These are phyloP conservation scores for Isaurus tuberculatus DNA, from an alignment of 92 coral and sea anemone species.

Conservation along the genomic window DNA sequence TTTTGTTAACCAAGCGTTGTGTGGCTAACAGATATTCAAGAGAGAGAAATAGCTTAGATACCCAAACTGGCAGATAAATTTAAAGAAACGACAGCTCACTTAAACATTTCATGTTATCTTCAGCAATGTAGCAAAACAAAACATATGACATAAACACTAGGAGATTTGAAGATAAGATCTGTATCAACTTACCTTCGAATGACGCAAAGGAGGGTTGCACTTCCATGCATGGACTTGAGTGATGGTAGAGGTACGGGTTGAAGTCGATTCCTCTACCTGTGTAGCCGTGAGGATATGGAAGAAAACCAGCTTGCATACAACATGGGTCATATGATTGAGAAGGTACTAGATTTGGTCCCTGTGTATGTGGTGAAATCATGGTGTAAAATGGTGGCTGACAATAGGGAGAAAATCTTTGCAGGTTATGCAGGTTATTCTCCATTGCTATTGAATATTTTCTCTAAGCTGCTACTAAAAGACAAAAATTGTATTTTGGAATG, in stretches of 20 bases:
- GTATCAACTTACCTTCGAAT: slow-evolving; percentile 29
- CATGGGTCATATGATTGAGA: slow-evolving; percentile 64
- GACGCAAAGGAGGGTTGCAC: slow-evolving; percentile 66
- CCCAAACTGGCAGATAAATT: not conserved
- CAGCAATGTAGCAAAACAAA: not conserved
- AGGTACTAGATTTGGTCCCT: slow-evolving; percentile 40
- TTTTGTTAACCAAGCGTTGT: not conserved
- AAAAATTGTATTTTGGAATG: slow-evolving; percentile 4
- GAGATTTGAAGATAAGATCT: slow-evolving; percentile 20
- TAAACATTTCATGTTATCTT: not conserved
- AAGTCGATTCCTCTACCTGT: slow-evolving; percentile 61
- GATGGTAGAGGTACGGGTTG: slow-evolving; percentile 74
- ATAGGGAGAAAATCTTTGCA: slow-evolving; percentile 71
- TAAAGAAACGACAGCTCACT: not conserved
- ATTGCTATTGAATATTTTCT: slow-evolving; percentile 40
- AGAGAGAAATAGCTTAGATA: not conserved
- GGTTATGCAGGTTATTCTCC: slow-evolving; percentile 76
- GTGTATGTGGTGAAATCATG: slow-evolving; percentile 74
- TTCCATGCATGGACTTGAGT: slow-evolving; percentile 55
- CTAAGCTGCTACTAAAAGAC: not conserved
- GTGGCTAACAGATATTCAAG: not conserved
- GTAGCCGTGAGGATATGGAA: slow-evolving; percentile 60
- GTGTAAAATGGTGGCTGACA: slow-evolving; percentile 80
- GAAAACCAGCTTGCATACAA: slow-evolving; percentile 69
- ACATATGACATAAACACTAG: not conserved